Base-by-base conservation (phyloP, 2,888 invertebrate genomes). In the Hanleya hanleyi region DNA sequence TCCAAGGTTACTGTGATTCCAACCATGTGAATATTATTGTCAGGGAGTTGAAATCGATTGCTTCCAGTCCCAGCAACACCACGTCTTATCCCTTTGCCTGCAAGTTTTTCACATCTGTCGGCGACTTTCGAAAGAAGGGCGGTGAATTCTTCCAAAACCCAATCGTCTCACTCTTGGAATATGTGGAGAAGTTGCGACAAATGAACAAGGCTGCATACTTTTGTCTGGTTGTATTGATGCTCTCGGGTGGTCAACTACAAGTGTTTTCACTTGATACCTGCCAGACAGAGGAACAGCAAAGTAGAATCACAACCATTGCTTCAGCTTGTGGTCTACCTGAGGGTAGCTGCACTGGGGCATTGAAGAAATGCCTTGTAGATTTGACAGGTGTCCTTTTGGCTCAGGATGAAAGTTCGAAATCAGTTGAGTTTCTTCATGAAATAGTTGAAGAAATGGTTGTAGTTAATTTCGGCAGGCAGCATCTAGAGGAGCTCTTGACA, bases 1-100 rank as follows among this genome's bases (percentile, higher is more conserved):
- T 57, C 29, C 57, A 57, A 26, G 57, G 57, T 15, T 57, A 29
- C 32, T 57, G 57, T 57, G 57, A 57, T 57, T 22, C 57, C 32
- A 57, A 57, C 26, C 22, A 57, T 29, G 57, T 57, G 29, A 57
- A 57, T 32, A 57, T 57, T 29, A 57, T 57, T 4, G 57, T 57
- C 26, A 22, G 57, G 9, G 57, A 57, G 29, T 57, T 57, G 9
- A 57, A 57, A 26, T 57, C 57, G 2, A 57, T 57, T 26, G 57
- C 57, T 12, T 57, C 57, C 1, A 57, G 29, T 9, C 57, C 57
- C 26, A 32, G 3, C 15, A 57, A 57, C 32, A 57, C 57, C 22
- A 57, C 57, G 22, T 57, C 57, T 15, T 57, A 57, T 57, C 57
- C 57, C 4, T 57, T 57, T 9, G 57, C 57, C 22, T 57, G 57